Conservation (phyloP, 2,113 vertebrate species). For the Hystrix cristata region DNA sequence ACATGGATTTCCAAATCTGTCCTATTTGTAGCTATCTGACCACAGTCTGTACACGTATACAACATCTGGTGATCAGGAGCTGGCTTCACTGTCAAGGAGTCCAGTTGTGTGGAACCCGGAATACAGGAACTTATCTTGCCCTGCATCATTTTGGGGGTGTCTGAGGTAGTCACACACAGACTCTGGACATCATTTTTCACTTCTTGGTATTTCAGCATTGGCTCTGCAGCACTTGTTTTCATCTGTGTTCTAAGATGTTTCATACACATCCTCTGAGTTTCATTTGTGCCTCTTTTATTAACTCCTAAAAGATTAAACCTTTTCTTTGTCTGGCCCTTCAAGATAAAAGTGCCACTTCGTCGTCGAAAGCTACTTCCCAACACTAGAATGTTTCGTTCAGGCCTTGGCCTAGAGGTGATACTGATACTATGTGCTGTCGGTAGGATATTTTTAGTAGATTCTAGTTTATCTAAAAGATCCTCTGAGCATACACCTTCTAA, state of each 20-base stretch:
- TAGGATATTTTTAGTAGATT: conserved; percentile 45
- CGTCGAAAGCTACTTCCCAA: conserved; percentile 81
- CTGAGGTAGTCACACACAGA: conserved; percentile 25
- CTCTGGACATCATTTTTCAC: neutral
- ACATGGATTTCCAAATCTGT: conserved; percentile 87
- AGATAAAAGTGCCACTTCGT: conserved; percentile 76
- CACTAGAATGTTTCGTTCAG: conserved; percentile 78
- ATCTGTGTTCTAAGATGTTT: conserved; percentile 69
- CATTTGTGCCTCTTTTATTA: conserved; percentile 82
- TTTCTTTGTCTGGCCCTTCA: conserved; percentile 88
- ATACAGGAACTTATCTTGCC: conserved; percentile 6
- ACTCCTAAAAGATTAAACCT: conserved; percentile 84
- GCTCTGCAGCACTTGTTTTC: conserved; percentile 60
- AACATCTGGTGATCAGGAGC: conserved; percentile 58
- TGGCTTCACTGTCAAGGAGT: conserved; percentile 52
- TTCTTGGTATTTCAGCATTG: conserved; percentile 6
- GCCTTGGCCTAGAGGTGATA: conserved; percentile 54
- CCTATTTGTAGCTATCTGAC: conserved; percentile 86
- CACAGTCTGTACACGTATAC: conserved; percentile 88
- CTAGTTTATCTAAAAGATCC: conserved; percentile 49
- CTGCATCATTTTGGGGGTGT: conserved; percentile 57
- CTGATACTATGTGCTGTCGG: conserved; percentile 68
- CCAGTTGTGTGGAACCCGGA: neutral
- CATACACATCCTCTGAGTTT: conserved; percentile 58
- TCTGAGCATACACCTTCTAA: conserved; percentile 67